Evolutionary conservation across 2,888 invertebrate species (phyloP).

Genomic region (Anthrax anthrax): DNA sequence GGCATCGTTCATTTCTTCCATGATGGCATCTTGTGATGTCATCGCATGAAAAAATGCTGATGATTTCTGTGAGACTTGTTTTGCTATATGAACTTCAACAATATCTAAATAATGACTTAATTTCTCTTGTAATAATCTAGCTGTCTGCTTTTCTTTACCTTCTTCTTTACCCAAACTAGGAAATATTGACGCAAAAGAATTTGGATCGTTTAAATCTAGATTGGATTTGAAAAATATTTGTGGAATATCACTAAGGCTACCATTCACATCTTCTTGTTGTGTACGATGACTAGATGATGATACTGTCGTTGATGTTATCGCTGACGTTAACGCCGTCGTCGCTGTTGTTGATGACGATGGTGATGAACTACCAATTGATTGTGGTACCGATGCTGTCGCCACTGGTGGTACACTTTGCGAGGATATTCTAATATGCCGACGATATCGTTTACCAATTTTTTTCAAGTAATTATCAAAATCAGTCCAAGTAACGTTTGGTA

Average conservation of each 20-base stretch:
- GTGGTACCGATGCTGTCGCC: too few species aligned
- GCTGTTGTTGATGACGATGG: not conserved
- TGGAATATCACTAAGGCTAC: slow-evolving; percentile 54
- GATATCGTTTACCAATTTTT: slow-evolving; percentile 53
- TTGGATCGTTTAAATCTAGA: slow-evolving; percentile 63
- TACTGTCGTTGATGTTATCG: slow-evolving; percentile 7
- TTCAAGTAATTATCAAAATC: slow-evolving; percentile 81
- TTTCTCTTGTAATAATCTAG: slow-evolving; percentile 70
- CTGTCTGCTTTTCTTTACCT: slow-evolving; percentile 33
- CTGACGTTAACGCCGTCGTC: slow-evolving; percentile 2
- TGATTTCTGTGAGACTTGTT: slow-evolving; percentile 81
- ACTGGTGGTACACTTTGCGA: slow-evolving; percentile 12
- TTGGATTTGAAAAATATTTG: slow-evolving; percentile 69
- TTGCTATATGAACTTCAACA: slow-evolving; percentile 85
- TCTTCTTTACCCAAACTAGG: slow-evolving; percentile 42
- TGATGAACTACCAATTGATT: not conserved
- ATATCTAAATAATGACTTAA: slow-evolving; percentile 88
- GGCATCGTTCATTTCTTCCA: slow-evolving; percentile 84
- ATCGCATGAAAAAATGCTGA: slow-evolving; percentile 97
- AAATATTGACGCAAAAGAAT: slow-evolving; percentile 75
- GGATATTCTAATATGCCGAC: slow-evolving; percentile 43
- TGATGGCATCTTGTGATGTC: slow-evolving; percentile 93
- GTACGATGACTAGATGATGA: slow-evolving; percentile 5
- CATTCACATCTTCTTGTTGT: slow-evolving; percentile 20
- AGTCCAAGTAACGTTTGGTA: slow-evolving; percentile 67